Percentiles rank a stretch among this genome's conserved stretches.
These are phyloP conservation scores for Hypothenemus hampei DNA, from an alignment of 1,140 invertebrate genomes.

Conservation along the genomic window DNA sequence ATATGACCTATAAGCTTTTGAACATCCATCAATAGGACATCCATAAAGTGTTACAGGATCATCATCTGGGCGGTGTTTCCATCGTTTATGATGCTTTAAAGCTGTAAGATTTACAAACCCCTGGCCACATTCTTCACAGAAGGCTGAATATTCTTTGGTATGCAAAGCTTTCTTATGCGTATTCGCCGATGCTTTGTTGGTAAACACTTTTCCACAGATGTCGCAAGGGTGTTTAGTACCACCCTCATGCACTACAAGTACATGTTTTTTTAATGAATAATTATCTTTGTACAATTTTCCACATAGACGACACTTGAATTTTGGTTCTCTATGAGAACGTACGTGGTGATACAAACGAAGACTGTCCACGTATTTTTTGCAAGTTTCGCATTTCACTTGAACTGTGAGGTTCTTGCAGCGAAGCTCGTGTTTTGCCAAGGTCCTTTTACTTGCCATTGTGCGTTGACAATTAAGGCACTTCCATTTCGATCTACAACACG, in stretches of 20 bases:
- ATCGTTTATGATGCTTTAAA: conserved; percentile 11
- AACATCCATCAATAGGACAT: conserved; percentile 18
- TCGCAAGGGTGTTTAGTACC: conserved; percentile 37
- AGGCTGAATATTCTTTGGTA: conserved; percentile 46
- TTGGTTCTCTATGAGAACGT: not conserved
- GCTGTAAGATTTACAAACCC: conserved; percentile 28
- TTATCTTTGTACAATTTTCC: conserved; percentile 36
- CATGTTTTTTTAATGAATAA: conserved; percentile 28
- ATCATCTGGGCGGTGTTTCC: conserved; percentile 6
- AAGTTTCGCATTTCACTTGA: conserved; percentile 11
- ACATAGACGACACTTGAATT: conserved; percentile 25
- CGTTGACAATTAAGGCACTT: conserved; percentile 10
- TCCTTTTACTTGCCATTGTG: not conserved
- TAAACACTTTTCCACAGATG: conserved; percentile 56
- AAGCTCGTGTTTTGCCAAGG: conserved; percentile 1
- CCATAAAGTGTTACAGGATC: conserved; percentile 4
- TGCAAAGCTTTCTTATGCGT: conserved; percentile 57
- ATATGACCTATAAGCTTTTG: conserved; percentile 6
- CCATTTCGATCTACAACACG: not conserved
- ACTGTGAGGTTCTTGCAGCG: conserved; percentile 7
- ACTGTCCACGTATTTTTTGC: conserved; percentile 11
- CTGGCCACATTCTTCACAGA: conserved; percentile 33
- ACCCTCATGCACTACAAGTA: conserved; percentile 20
- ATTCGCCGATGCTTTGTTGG: conserved; percentile 58
- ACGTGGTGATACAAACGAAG: conserved; percentile 5